Base-by-base conservation (phyloP, 2,113 vertebrate genomes). In the Seriola dumerili region DNA sequence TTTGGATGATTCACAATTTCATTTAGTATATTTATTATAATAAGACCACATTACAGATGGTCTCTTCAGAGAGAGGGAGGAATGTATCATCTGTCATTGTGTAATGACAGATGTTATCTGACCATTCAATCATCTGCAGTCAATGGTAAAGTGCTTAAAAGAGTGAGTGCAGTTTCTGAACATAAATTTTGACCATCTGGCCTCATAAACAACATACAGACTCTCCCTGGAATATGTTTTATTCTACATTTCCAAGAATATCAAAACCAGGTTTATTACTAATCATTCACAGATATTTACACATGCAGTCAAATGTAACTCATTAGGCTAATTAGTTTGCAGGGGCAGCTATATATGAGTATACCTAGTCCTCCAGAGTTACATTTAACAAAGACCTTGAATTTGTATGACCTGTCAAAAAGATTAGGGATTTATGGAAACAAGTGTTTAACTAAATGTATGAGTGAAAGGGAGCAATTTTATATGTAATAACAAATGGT, bases 181-280 rank as follows among this genome's bases (percentile, higher is more conserved):
- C 71, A 25, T 23, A 61, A 77, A 74, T 19, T 46, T 62, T 83
- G 32, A 76, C 76, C 85, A 80, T 77, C 76, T 87, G 82, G 82
- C 52, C 40, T 59, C 52, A 66, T 72, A 63, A 72, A 85, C 73
- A 73, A 76, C 67, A 44, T 59, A 12, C 61, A 87, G 57, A 74
- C 34, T 52, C 65, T 57, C 11, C 23, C 11, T 40, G 63, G 38
- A 55, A 29, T 42, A 65, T 25, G 19, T 57, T 80, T 79, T 63
- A 21, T 57, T 67, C 23, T 72, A 54, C 8, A 4, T 76, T 55
- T 36, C 13, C 11, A 29, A 64, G 16, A 48, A 57, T 48, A 72
- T 46, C 4, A 3, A 44, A 76, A 71, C 7, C 71, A 83, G 50
- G 14, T 77, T 69, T 63, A 40, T 62, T 38, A 64, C 55, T 67